These are phyloP conservation scores for Dipodomys merriami DNA, from an alignment of 2,113 vertebrate genomes.

Conservation along the genomic window DNA sequence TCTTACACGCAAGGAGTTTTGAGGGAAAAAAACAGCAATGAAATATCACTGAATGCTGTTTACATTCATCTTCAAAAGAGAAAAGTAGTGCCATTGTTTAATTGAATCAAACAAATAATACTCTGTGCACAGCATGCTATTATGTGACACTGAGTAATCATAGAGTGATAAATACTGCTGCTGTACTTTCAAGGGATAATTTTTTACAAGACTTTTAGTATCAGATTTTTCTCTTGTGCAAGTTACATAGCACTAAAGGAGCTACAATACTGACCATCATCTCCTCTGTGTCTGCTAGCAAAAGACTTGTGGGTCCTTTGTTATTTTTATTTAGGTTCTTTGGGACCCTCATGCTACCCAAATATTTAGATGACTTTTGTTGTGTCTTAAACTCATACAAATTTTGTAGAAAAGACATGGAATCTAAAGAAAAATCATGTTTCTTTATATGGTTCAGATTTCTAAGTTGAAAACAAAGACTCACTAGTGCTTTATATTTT, in stretches of 20 bases:
- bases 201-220: not conserved
- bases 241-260: not conserved
- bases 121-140: not conserved
- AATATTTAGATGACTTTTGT: not conserved
- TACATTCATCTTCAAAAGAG: conserved; percentile 28
- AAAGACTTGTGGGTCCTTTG: not conserved
- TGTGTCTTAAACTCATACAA: not conserved
- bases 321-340: not conserved
- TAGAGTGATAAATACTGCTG: not conserved
- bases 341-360: not conserved
- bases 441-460: not conserved
- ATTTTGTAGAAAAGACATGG: not conserved
- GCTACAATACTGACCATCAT: not conserved
- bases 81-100: not conserved
- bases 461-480: not conserved
- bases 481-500: not conserved
- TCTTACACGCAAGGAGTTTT: not conserved
- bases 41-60: not conserved
- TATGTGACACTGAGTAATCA: not conserved
- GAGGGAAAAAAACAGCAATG: not conserved
- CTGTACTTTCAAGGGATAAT: not conserved
- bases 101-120: not conserved
- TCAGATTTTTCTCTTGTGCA: not conserved
- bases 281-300: not conserved
- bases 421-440: not conserved